Conservation (phyloP, 2,888 invertebrate species). For the Sisyra nigra region DNA sequence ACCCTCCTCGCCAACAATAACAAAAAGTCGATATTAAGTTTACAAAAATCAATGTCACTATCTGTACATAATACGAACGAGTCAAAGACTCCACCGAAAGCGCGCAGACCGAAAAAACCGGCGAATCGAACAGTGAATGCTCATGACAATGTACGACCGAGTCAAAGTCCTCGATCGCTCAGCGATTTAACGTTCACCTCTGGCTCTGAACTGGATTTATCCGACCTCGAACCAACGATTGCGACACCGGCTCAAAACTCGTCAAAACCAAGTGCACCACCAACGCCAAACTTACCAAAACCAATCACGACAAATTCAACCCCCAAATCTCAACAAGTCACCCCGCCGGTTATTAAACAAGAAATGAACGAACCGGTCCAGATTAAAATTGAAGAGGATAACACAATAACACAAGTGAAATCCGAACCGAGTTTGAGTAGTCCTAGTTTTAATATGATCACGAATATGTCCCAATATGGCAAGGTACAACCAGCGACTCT, state of each 20-base stretch:
- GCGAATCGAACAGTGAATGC: background rate
- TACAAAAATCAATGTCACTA: conserved; percentile 2
- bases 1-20: conserved; percentile 26
- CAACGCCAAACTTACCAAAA: background rate
- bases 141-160: conserved; percentile 11
- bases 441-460: conserved; percentile 21
- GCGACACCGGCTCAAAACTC: conserved; percentile 12
- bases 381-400: background rate
- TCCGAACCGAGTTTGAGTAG: background rate
- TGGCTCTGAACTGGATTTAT: conserved; percentile 21
- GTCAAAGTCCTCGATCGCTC: conserved; percentile 5
- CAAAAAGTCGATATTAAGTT: conserved; percentile 13
- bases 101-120: background rate
- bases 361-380: background rate
- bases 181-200: conserved; percentile 17
- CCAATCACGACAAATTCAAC: background rate
- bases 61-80: conserved; percentile 10
- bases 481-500: conserved; percentile 26
- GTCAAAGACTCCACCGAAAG: conserved; percentile 2
- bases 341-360: background rate
- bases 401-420: background rate
- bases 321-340: background rate
- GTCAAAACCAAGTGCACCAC: background rate
- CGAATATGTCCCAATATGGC: conserved; percentile 19
- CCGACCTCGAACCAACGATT: conserved; percentile 20